These are phyloP conservation scores for Willisornis vidua DNA, from an alignment of 2,113 vertebrate species.

Conservation along the genomic window DNA sequence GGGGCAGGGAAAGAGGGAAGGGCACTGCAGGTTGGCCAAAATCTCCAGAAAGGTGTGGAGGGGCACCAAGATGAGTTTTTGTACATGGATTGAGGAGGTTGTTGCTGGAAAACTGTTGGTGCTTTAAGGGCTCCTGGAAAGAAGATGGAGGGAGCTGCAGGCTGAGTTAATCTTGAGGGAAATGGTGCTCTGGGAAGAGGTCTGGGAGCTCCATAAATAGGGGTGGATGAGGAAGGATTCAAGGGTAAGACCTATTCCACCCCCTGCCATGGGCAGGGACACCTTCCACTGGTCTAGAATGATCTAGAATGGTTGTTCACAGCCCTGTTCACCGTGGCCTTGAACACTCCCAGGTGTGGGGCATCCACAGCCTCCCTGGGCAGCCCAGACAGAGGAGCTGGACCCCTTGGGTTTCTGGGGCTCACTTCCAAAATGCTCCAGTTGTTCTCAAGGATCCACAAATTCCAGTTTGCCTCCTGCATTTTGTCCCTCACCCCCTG, in stretches of 20 bases:
- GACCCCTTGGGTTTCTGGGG: background rate
- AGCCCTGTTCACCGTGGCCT: background rate
- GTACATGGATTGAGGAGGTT: fast-evolving
- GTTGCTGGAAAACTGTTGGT: background rate
- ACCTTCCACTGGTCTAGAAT: background rate
- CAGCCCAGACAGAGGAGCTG: background rate
- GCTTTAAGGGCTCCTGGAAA: background rate
- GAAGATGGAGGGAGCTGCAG: background rate
- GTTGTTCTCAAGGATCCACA: fast-evolving
- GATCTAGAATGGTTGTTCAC: background rate
- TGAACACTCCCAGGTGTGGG: background rate
- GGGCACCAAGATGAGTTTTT: background rate
- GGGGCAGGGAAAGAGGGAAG: background rate
- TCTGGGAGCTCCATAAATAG: fast-evolving
- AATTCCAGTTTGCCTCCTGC: fast-evolving
- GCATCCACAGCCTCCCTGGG: background rate
- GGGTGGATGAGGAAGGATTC: background rate
- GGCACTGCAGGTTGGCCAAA: background rate
- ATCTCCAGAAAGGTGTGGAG: background rate
- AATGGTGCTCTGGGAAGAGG: fast-evolving
- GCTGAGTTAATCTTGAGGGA: background rate
- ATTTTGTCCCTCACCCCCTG: fast-evolving
- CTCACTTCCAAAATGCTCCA: fast-evolving
- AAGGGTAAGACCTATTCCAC: background rate
- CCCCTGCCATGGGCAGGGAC: background rate